phyloP scores from a whole-genome alignment of 2,888 invertebrate species.

The Lepetodrilus schrolli region DNA sequence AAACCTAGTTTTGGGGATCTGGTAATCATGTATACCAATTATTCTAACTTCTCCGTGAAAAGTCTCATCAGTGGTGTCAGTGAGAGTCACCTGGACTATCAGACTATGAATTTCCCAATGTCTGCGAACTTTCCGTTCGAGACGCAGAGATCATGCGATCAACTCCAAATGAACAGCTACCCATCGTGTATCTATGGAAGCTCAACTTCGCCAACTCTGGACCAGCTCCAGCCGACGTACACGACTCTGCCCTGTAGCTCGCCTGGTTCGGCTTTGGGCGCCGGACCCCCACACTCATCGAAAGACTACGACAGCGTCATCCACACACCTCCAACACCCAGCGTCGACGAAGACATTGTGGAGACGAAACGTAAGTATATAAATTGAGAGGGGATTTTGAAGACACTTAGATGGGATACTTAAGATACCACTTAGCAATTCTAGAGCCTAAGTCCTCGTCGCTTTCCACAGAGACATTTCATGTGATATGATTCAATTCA shows the following conservation, averaged over 20 bases:
- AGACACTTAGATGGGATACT: not conserved
- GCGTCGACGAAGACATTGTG: not conserved
- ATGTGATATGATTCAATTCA: conserved; percentile 8
- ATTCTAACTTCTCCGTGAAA: conserved; percentile 77
- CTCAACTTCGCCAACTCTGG: conserved; percentile 40
- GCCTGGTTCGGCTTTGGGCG: conserved; percentile 43
- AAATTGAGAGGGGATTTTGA: not conserved
- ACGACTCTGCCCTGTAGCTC: conserved; percentile 57
- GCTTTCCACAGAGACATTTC: not conserved
- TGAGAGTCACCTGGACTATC: conserved; percentile 41
- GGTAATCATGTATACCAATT: conserved; percentile 18
- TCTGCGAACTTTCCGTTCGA: conserved; percentile 33
- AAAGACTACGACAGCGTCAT: conserved; percentile 33
- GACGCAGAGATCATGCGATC: conserved; percentile 29
- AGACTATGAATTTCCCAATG: conserved; percentile 35
- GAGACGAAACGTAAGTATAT: conserved; percentile 23
- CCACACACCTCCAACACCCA: conserved; percentile 15
- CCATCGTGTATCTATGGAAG: conserved; percentile 52
- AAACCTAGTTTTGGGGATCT: too few relatives aligned
- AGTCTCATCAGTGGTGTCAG: conserved; percentile 77
- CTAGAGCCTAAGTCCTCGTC: not conserved
- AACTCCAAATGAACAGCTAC: conserved; percentile 42
- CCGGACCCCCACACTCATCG: conserved; percentile 20
- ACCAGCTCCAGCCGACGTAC: conserved; percentile 53
- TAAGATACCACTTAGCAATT: not conserved